Base-by-base conservation (phyloP, 2,797 vertebrate species). In the Lepus oiostolus region DNA sequence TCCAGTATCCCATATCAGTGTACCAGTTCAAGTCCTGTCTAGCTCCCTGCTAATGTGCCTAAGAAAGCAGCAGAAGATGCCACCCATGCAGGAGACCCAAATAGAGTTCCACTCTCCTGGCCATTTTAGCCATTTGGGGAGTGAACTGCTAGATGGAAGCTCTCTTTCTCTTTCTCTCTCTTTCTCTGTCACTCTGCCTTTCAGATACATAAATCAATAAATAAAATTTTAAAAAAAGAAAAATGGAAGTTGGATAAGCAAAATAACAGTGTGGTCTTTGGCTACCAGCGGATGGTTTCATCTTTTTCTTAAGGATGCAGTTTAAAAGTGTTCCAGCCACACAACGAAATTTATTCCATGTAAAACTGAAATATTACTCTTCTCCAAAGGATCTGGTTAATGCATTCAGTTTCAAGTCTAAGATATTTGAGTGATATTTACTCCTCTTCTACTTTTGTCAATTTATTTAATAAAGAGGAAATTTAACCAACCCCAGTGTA, bases 371-470 rank as follows among this genome's bases (percentile, higher is more conserved):
- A 68, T 14, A 19, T 30, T 67, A 30, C 32, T 21, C 24, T 90
- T 14, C 21, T 4, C 50, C 26, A 54, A 22, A 62, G 26, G 21
- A 50, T 84, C 17, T 75, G 30, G 42, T 58, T 90, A 70, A 79
- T 84, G 52, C 21, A 21, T 60, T 71, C 38, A 93, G 12, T 28
- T 85, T 30, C 28, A 21, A 32, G 14, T 88, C 7, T 32, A 84
- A 58, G 38, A 8, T 77, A 70, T 83, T 35, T 86, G n/a, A 35
- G 30, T 82, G 85, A 71, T 22, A 50, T 6, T 6, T 60, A 19
- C 8, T 84, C n/a, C 2, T 50, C 30, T 26, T 94, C 60, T 76
- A 42, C 62, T 84, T 94, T 24, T 90, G 54, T 35, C 77, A 92
- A 75, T 22, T 1, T 91, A n/a, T 60, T 58, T 79, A 76, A 65